Evolutionary conservation across 2,888 invertebrate species (phyloP).

Genomic region (Corythucha ciliata): DNA sequence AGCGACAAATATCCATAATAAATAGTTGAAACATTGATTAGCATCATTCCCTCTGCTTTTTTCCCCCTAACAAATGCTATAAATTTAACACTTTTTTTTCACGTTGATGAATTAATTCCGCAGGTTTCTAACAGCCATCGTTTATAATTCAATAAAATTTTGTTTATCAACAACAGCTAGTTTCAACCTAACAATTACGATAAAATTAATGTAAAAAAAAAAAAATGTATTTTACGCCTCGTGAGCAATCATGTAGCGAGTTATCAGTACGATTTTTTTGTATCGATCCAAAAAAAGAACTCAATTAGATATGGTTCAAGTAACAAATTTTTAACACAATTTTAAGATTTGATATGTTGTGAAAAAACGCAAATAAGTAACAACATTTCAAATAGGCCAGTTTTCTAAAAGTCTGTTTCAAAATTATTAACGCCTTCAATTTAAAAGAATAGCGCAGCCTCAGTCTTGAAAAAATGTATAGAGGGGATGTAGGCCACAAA

Average conservation of each 20-base stretch:
- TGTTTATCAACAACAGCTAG: constrained; percentile 26
- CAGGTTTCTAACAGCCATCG: constrained; percentile 21
- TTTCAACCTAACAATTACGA: constrained; percentile 28
- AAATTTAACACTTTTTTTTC: constrained; percentile 25
- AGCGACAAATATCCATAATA: constrained; percentile 32
- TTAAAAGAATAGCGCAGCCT: too few relatives aligned
- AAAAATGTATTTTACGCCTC: constrained; percentile 5
- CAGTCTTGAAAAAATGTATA: too few relatives aligned
- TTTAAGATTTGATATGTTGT: too few relatives aligned
- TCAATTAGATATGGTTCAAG: too few relatives aligned
- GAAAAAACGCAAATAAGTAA: too few relatives aligned
- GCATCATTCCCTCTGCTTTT: constrained; percentile 21
- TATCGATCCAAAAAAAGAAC: too few relatives aligned
- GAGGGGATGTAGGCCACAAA: too few relatives aligned
- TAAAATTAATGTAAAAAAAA: constrained; percentile 20
- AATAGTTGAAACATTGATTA: constrained; percentile 26
- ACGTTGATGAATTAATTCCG: constrained; percentile 16
- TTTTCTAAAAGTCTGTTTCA: too few relatives aligned
- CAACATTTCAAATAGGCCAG: too few relatives aligned
- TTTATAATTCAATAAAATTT: constrained; percentile 26
- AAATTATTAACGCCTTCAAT: too few relatives aligned
- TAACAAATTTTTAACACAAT: too few relatives aligned
- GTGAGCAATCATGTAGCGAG: constrained; percentile 25
- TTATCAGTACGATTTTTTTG: too few relatives aligned
- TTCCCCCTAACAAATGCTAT: constrained; percentile 28